Evolutionary conservation across 2,888 invertebrate species (phyloP).

Genomic region (Apamea anceps): DNA sequence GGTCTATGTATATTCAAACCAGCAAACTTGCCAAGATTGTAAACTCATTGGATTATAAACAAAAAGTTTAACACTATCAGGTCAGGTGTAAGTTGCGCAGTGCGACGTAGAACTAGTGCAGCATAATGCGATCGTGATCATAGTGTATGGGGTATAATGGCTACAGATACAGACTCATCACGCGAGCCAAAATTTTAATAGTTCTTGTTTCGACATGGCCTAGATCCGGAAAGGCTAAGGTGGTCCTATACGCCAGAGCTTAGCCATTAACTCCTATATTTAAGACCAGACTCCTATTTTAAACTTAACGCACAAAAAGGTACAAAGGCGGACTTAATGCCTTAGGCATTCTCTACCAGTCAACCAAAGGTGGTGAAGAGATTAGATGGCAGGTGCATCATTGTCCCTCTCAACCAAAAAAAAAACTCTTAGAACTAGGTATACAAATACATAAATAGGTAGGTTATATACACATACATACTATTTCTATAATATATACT

Average conservation of each 20-base stretch:
- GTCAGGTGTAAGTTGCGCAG: constrained; percentile 44
- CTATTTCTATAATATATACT: no score
- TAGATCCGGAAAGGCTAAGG: background rate
- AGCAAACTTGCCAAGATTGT: constrained; percentile 1
- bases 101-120: constrained; percentile 48
- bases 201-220: constrained; percentile 14
- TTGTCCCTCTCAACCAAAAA: no score
- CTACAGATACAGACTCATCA: background rate
- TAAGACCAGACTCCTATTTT: no score
- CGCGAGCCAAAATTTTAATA: constrained; percentile 8
- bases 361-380: no score
- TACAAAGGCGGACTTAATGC: no score
- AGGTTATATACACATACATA: no score
- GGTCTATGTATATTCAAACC: background rate
- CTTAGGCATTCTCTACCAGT: no score
- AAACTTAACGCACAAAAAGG: no score
- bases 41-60: constrained; percentile 6
- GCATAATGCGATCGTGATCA: constrained; percentile 31
- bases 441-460: no score
- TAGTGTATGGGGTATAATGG: background rate
- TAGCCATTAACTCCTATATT: background rate
- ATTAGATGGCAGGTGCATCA: no score
- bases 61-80: constrained; percentile 31
- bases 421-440: no score
- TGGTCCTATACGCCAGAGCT: no score